phyloP scores from a whole-genome alignment of 2,797 vertebrate genomes.

The Liasis olivaceus region DNA sequence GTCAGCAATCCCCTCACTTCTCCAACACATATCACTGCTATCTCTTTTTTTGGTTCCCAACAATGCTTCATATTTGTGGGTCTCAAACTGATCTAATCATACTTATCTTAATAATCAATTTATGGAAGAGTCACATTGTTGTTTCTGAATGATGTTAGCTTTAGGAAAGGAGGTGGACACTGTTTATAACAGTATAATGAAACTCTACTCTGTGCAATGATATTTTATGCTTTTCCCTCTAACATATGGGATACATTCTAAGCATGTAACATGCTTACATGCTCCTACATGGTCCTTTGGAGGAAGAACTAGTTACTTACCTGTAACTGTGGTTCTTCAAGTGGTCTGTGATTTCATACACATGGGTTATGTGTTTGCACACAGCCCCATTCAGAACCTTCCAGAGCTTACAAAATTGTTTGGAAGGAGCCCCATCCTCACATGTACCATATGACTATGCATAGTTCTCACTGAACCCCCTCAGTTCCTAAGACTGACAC shows the following conservation, averaged over 20 bases:
- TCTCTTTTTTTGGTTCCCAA: not conserved
- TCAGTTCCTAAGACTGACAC: not conserved
- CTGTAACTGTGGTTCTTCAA: not conserved
- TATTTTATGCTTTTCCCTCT: not conserved
- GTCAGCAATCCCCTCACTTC: not conserved
- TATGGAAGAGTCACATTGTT: not conserved
- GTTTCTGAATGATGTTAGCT: not conserved
- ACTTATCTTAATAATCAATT: fast-evolving
- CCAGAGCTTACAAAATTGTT: not conserved
- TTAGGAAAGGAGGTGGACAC: not conserved
- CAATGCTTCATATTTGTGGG: not conserved
- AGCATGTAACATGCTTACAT: not conserved
- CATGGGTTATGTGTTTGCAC: not conserved
- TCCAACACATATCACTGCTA: too few species aligned
- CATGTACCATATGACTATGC: not conserved
- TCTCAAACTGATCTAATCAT: not conserved
- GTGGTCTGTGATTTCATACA: not conserved
- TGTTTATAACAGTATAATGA: not conserved
- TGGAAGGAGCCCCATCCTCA: not conserved
- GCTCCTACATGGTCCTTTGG: not conserved
- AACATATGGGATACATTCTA: not conserved
- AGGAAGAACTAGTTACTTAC: not conserved
- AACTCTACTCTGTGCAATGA: not conserved
- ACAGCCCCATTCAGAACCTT: not conserved
- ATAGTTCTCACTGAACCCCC: not conserved